phyloP scores from a whole-genome alignment of 1,140 invertebrate genomes.

The Anastatus disparis region DNA sequence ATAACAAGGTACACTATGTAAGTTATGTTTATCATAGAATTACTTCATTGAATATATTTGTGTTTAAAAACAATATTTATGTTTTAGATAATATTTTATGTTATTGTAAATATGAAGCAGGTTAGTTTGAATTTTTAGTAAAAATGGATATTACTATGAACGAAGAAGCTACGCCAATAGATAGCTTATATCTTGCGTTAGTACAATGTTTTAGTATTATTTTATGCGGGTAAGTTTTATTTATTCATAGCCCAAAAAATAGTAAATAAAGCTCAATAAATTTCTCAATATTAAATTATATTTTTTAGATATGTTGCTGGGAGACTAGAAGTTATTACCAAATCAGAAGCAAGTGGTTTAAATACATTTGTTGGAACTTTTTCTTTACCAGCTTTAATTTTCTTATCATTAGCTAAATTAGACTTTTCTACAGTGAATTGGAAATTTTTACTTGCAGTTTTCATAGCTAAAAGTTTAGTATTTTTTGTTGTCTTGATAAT shows the following conservation, averaged over 20 bases:
- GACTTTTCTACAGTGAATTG: slow-evolving; percentile 89
- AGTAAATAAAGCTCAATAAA: not conserved
- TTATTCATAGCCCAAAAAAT: not conserved
- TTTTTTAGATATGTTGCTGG: slow-evolving; percentile 88
- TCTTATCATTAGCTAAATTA: slow-evolving; percentile 87
- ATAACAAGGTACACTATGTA: too few species aligned
- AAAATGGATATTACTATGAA: slow-evolving; percentile 21
- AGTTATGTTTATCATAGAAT: too few species aligned
- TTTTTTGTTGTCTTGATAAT: slow-evolving; percentile 86
- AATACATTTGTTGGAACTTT: slow-evolving; percentile 94
- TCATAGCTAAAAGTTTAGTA: slow-evolving; percentile 86
- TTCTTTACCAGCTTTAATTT: slow-evolving; percentile 91
- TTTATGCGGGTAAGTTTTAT: slow-evolving; percentile 79
- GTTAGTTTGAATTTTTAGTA: too few species aligned
- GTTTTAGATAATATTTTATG: not conserved
- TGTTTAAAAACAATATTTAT: not conserved
- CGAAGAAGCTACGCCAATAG: slow-evolving; percentile 67
- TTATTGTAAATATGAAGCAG: not conserved
- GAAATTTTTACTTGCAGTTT: slow-evolving; percentile 86
- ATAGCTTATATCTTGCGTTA: slow-evolving; percentile 89
- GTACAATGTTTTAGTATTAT: slow-evolving; percentile 93
- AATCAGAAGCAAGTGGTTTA: slow-evolving; percentile 89
- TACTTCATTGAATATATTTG: too few species aligned
- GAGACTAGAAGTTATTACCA: slow-evolving; percentile 83
- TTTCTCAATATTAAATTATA: slow-evolving; percentile 28